Evolutionary conservation across 1,140 invertebrate genomes (phyloP).

Genomic region (Gonioctena quinquepunctata): DNA sequence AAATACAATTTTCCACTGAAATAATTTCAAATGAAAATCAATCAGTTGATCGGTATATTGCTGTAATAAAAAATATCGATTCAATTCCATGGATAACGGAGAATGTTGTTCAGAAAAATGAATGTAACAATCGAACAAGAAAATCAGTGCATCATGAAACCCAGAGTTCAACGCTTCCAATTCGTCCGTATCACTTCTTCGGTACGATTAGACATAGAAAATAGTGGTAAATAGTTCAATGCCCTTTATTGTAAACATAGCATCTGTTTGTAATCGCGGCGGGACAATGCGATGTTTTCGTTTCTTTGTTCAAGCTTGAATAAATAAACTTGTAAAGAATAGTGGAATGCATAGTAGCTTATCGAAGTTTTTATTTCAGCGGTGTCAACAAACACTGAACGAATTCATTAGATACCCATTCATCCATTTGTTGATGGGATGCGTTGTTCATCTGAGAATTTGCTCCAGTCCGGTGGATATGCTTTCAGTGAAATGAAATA

Average conservation of each 20-base stretch:
- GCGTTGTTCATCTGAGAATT: too few relatives aligned
- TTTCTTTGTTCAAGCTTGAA: constrained; percentile 3
- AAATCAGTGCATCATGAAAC: neutral
- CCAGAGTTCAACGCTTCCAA: neutral
- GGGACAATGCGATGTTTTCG: constrained; percentile 3
- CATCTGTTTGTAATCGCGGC: neutral
- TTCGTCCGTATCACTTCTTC: neutral
- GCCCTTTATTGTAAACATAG: constrained; percentile 1
- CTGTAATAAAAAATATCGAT: too few relatives aligned
- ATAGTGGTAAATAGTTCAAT: neutral
- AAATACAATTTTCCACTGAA: too few relatives aligned
- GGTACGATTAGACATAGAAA: neutral
- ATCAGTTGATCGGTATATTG: too few relatives aligned
- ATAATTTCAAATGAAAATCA: too few relatives aligned
- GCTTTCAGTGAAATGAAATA: too few relatives aligned
- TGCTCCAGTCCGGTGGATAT: too few relatives aligned
- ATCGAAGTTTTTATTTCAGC: neutral
- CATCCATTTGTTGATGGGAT: too few relatives aligned
- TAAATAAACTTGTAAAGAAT: neutral
- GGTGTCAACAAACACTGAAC: neutral
- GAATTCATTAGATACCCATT: neutral
- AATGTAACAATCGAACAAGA: neutral
- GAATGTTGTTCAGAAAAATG: too few relatives aligned
- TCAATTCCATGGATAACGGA: too few relatives aligned
- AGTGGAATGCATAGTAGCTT: neutral